phyloP scores from a whole-genome alignment of 2,113 vertebrate species.

The Coturnix japonica region DNA sequence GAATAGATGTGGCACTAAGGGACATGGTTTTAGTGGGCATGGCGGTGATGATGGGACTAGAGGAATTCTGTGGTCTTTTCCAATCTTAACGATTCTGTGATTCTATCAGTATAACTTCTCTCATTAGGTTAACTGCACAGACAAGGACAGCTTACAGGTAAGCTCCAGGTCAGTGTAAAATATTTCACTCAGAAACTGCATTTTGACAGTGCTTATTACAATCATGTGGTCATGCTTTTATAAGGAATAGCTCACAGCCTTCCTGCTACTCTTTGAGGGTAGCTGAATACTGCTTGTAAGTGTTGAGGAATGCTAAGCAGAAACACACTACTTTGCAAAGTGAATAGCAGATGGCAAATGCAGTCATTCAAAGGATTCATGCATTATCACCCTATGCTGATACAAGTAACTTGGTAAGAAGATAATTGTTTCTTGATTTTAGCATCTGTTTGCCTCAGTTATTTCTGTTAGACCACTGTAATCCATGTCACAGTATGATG shows the following conservation, averaged over 20 bases:
- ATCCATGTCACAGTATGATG: not conserved
- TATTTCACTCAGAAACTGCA: not conserved
- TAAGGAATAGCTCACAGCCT: not conserved
- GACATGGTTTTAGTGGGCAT: no score
- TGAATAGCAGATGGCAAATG: slow-evolving; percentile 42
- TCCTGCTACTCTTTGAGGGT: not conserved
- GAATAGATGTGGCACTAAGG: no score
- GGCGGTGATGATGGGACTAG: no score
- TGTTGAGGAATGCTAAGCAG: not conserved
- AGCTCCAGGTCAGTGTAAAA: not conserved
- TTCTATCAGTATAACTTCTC: not conserved
- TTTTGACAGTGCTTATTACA: not conserved
- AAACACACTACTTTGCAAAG: not conserved
- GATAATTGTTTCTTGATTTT: slow-evolving; percentile 36
- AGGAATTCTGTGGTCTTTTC: no score
- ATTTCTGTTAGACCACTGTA: not conserved
- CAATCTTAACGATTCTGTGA: no score
- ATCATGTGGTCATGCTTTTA: not conserved
- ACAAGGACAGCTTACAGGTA: not conserved
- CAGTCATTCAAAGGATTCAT: not conserved
- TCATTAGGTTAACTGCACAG: not conserved
- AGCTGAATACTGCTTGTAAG: not conserved
- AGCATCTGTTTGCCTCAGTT: slow-evolving; percentile 15
- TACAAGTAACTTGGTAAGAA: not conserved
- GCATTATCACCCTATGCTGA: not conserved